Conservation (phyloP, 2,797 vertebrate species). For the Tadarida brasiliensis region DNA sequence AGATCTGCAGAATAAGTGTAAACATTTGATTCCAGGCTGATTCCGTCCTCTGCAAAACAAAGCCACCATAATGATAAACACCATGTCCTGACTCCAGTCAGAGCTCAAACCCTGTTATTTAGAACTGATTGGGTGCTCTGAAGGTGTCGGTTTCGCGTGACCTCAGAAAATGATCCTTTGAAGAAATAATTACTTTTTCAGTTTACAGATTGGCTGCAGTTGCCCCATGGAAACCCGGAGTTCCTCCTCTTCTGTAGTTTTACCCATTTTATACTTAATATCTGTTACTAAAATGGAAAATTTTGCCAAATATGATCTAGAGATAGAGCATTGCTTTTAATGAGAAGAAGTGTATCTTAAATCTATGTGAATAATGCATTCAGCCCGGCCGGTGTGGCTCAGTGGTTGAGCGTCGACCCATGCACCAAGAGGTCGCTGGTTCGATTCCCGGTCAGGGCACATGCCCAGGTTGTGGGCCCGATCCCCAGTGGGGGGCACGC, state of each 20-base stretch:
- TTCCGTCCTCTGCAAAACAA: not conserved
- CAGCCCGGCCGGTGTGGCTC: too few relatives aligned
- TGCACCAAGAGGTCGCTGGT: too few relatives aligned
- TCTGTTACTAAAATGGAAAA: constrained; percentile 62
- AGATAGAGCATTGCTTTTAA: not conserved
- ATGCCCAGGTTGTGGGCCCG: too few relatives aligned
- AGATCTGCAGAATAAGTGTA: constrained; percentile 25
- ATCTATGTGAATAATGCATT: not conserved
- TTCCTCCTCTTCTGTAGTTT: constrained; percentile 25
- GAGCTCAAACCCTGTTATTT: constrained; percentile 58
- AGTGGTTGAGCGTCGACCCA: too few relatives aligned
- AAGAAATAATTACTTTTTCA: constrained; percentile 38
- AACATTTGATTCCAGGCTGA: not conserved
- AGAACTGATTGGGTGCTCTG: not conserved
- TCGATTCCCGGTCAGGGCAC: too few relatives aligned
- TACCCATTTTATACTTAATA: constrained; percentile 47
- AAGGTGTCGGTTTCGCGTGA: not conserved
- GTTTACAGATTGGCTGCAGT: constrained; percentile 54
- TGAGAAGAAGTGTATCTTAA: not conserved
- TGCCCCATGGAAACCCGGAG: not conserved
- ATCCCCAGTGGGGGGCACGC: too few relatives aligned
- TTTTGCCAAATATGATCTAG: not conserved
- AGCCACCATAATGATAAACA: not conserved
- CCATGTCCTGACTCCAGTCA: not conserved
- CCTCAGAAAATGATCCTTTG: constrained; percentile 67